Percentiles rank a stretch among this genome's conserved stretches.
Evolutionary conservation across 2,113 vertebrate species (phyloP).

Genomic region (Cyanoramphus novaezelandiae): DNA sequence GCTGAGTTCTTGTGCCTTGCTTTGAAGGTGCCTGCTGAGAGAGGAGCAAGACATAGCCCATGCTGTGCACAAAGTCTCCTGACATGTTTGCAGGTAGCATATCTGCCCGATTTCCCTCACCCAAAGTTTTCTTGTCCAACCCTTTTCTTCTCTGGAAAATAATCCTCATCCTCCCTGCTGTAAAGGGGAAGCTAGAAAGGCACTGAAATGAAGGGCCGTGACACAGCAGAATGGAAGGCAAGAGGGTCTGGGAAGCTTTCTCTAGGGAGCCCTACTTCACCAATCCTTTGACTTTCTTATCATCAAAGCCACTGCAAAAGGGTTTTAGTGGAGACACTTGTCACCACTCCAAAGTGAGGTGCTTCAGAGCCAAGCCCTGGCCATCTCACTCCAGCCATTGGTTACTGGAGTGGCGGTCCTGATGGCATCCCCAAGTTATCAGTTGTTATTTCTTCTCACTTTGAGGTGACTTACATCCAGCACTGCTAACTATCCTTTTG

Average conservation of each 20-base stretch:
- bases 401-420: background rate
- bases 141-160: background rate
- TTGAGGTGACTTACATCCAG: background rate
- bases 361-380: background rate
- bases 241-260: background rate
- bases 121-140: background rate
- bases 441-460: background rate
- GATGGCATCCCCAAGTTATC: background rate
- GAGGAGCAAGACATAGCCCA: background rate
- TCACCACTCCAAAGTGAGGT: background rate
- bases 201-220: background rate
- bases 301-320: background rate
- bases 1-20: background rate
- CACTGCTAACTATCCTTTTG: background rate
- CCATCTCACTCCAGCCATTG: background rate
- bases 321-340: background rate
- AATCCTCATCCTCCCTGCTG: background rate
- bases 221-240: background rate
- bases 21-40: background rate
- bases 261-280: background rate
- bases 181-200: background rate
- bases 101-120: fast-evolving
- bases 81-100: background rate
- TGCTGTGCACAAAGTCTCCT: fast-evolving
- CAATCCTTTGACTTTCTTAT: background rate